Conservation (phyloP, 2,888 invertebrate genomes). For the Eristalinus aeneus region DNA sequence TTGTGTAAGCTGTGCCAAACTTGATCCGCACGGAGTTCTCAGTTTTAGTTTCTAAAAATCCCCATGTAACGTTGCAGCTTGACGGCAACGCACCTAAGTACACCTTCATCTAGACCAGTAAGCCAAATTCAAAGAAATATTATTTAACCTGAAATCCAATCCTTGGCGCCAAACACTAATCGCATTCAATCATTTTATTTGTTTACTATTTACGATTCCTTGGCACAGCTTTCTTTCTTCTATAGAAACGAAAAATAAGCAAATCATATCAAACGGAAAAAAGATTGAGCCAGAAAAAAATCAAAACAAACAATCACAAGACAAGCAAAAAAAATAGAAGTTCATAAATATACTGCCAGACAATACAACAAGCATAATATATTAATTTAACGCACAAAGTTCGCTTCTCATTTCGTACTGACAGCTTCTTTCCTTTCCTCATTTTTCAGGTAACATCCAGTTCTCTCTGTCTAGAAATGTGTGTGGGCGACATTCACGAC, state of each 20-base stretch:
- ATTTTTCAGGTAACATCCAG: not conserved
- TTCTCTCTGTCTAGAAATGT: not conserved
- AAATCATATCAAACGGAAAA: not conserved
- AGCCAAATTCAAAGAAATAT: not conserved
- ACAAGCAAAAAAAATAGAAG: not conserved
- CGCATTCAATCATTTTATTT: not conserved
- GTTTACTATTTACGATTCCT: constrained; percentile 5
- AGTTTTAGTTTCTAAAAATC: no score
- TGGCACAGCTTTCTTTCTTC: not conserved
- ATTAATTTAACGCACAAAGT: not conserved
- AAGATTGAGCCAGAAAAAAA: not conserved
- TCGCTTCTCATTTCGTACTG: not conserved
- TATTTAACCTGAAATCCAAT: not conserved
- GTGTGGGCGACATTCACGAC: not conserved
- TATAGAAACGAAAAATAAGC: not conserved
- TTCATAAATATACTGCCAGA: not conserved
- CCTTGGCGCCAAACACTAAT: not conserved
- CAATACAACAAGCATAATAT: not conserved
- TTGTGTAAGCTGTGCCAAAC: no score
- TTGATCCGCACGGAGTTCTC: no score
- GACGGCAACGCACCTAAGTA: no score
- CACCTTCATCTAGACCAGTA: not conserved
- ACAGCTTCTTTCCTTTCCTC: not conserved
- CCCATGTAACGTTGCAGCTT: no score
- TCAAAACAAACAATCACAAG: not conserved